Evolutionary conservation across 2,888 invertebrate species (phyloP).

Genomic region (Cephus sareptanus): DNA sequence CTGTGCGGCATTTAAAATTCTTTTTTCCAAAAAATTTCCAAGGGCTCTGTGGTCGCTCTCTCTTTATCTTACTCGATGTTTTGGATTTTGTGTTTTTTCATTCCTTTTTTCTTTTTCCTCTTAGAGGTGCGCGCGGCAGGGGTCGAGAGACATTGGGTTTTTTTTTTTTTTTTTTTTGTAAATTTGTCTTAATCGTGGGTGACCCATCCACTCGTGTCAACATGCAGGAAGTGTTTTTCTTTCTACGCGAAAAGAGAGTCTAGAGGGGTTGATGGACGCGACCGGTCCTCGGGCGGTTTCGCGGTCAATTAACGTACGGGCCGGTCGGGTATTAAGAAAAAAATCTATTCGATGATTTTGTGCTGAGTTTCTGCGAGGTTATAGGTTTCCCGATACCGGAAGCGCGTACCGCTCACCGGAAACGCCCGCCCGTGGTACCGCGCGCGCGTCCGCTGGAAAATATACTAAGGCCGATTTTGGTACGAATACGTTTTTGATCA

Average conservation of each 20-base stretch:
- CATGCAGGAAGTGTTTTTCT: conserved; percentile 64
- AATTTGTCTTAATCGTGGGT: conserved; percentile 30
- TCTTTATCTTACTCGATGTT: neutral
- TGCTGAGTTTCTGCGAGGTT: conserved; percentile 7
- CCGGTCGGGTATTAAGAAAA: conserved; percentile 1
- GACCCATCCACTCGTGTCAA: conserved; percentile 59
- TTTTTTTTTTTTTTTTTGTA: neutral
- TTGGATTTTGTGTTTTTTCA: neutral
- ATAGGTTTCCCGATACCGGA: conserved; percentile 4
- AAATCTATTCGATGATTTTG: conserved; percentile 4
- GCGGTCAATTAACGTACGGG: neutral
- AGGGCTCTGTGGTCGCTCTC: neutral
- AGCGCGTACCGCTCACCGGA: conserved; percentile 1
- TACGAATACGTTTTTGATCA: conserved; percentile 65
- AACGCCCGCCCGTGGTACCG: neutral
- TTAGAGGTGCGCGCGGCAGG: neutral
- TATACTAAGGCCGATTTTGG: conserved; percentile 66
- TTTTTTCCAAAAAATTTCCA: neutral
- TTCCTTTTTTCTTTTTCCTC: neutral
- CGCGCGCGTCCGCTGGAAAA: conserved; percentile 56
- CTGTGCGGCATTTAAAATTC: neutral
- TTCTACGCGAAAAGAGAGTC: conserved; percentile 41
- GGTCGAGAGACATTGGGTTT: neutral
- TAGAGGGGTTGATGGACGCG: conserved; percentile 27
- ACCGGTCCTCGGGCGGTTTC: conserved; percentile 40